Evolutionary conservation across 2,113 vertebrate genomes (phyloP), one percentile per base, ranked within the genome.

Genomic region (Nycticorax nycticorax): DNA sequence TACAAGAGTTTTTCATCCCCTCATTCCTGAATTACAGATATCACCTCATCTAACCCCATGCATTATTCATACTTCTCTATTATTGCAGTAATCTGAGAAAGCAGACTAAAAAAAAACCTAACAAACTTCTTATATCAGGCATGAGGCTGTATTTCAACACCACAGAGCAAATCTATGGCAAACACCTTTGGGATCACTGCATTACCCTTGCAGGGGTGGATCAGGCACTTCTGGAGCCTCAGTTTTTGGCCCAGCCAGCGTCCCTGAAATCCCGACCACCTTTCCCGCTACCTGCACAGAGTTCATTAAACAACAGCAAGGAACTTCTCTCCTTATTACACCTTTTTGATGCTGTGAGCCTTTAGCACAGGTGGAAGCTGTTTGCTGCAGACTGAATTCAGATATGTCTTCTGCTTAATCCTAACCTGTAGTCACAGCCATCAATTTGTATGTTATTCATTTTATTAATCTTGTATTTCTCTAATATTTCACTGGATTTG

Each of bases 391-490:
- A 71, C 10, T 48, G 33, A 59, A 64, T 80, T 73, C 67, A 60
- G 26, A 13, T 66, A 12, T 8, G 17, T 55, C 72, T 62, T 75
- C 43, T 76, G 32, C 60, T 74, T 78, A 85, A 91, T 86, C 45
- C 55, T 39, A 85, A 88, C 27, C 16, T 68, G 43, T 33, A 52
- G 27, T 21, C 35, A 47, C 19, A 91, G 37, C 10, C 62, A 85
- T 30, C 18, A 20, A 27, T 62, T 85, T 64, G 55, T 39, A 47
- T 13, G 62, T 52, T 68, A 92, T 72, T 93, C 33, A 89, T 82
- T 82, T 88, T 85, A 68, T 48, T 69, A 85, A 88, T 55, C 43
- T 63, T 95, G 62, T 63, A 91, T 86, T 84, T 86, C 69, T 64
- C 63, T 59, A 91, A 39, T 74, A 68, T 79, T 88, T 92, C 48